phyloP scores from a whole-genome alignment of 1,140 invertebrate species.

The Telenomus remus region DNA sequence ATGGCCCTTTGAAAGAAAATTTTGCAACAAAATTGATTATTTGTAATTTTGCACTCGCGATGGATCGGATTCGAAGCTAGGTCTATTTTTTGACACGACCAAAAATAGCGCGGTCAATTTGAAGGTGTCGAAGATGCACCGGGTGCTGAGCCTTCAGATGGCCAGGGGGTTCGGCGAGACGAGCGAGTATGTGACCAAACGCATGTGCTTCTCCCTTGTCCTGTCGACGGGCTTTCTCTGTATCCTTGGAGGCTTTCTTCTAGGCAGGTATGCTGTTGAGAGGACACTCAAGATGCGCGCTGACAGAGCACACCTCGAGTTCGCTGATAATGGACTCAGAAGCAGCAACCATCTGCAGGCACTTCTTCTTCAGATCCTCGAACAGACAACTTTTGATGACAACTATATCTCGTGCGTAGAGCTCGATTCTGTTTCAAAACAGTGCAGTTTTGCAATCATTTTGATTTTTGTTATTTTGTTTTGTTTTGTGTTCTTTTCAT shows the following conservation, averaged over 20 bases:
- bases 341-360: slow-evolving; percentile 60
- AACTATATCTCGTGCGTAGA: slow-evolving; percentile 37
- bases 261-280: slow-evolving; percentile 72
- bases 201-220: slow-evolving; percentile 75
- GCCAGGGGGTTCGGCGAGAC: slow-evolving; percentile 65
- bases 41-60: no score
- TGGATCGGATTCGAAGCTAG: no score
- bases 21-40: no score
- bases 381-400: slow-evolving; percentile 51
- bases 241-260: slow-evolving; percentile 72
- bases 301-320: slow-evolving; percentile 59
- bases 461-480: slow-evolving; percentile 1
- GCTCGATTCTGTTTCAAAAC: neutral
- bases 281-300: slow-evolving; percentile 61
- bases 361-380: slow-evolving; percentile 55
- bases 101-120: neutral
- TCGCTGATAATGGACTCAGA: slow-evolving; percentile 66
- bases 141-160: slow-evolving; percentile 72
- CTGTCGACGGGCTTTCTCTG: slow-evolving; percentile 74
- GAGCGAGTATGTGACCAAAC: slow-evolving; percentile 75
- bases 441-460: neutral
- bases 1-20: no score
- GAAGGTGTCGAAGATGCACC: slow-evolving; percentile 64
- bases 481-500: slow-evolving; percentile 4
- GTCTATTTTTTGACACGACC: no score